phyloP scores from a whole-genome alignment of 2,888 invertebrate genomes.

The Oxystoma pomonae region DNA sequence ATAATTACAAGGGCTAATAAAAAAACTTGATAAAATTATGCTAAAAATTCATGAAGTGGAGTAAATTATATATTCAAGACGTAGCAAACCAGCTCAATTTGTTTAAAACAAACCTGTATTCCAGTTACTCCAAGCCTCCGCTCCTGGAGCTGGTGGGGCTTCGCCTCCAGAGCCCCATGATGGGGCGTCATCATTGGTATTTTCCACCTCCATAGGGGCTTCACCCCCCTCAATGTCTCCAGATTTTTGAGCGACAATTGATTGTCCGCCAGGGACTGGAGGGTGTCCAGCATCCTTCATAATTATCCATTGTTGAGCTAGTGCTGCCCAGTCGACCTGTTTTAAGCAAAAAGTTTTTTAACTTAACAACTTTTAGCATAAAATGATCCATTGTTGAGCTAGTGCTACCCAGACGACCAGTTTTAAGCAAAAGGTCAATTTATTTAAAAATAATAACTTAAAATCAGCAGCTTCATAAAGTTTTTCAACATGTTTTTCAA shows the following conservation, averaged over 20 bases:
- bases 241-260: slow-evolving; percentile 3
- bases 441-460: too few relatives aligned
- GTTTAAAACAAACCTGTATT: too few relatives aligned
- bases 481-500: too few relatives aligned
- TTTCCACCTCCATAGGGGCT: slow-evolving; percentile 85
- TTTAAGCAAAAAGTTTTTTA: too few relatives aligned
- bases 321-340: slow-evolving; percentile 92
- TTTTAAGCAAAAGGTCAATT: too few relatives aligned
- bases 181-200: slow-evolving; percentile 62
- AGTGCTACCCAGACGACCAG: slow-evolving; percentile 95
- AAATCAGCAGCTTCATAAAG: too few relatives aligned
- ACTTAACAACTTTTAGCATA: too few relatives aligned
- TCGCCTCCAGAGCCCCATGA: slow-evolving; percentile 45
- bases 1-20: too few relatives aligned
- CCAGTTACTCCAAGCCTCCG: slow-evolving; percentile 23
- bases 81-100: too few relatives aligned
- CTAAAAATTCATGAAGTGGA: too few relatives aligned
- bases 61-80: too few relatives aligned
- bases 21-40: too few relatives aligned
- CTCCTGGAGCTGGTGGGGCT: slow-evolving; percentile 29
- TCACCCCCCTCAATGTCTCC: slow-evolving; percentile 61
- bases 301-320: slow-evolving; percentile 97
- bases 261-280: slow-evolving; percentile 33
- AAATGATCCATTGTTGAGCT: slow-evolving; percentile 97
- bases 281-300: slow-evolving; percentile 74